phyloP scores from a whole-genome alignment of 2,888 invertebrate genomes.

The Parapristionchus giblindavisi region DNA sequence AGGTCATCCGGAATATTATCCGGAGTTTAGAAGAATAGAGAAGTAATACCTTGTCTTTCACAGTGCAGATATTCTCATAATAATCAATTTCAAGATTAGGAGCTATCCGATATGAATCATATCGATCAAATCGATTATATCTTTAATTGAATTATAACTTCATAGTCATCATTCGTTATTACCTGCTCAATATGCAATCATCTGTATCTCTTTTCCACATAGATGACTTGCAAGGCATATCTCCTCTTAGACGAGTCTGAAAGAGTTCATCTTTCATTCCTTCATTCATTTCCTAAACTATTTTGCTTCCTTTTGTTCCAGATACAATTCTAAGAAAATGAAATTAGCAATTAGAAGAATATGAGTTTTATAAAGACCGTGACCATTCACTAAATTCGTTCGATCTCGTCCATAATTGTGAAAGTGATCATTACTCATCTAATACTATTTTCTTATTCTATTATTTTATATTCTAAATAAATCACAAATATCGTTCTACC shows the following conservation, averaged over 20 bases:
- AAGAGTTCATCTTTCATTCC: neutral
- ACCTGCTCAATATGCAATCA: constrained; percentile 33
- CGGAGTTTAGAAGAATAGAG: too few relatives aligned
- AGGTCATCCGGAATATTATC: too few relatives aligned
- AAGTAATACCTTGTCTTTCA: constrained; percentile 29
- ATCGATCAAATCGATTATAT: constrained; percentile 33
- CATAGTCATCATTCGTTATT: neutral
- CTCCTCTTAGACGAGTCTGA: constrained; percentile 8
- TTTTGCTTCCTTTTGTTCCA: too few relatives aligned
- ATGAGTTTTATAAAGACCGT: too few relatives aligned
- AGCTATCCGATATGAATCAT: constrained; percentile 21
- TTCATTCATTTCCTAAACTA: neutral
- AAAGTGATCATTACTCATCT: too few relatives aligned
- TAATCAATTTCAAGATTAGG: constrained; percentile 40
- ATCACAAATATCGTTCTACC: too few relatives aligned
- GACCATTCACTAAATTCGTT: too few relatives aligned
- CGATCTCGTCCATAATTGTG: too few relatives aligned
- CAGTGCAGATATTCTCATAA: constrained; percentile 35
- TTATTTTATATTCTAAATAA: too few relatives aligned
- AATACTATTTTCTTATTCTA: too few relatives aligned
- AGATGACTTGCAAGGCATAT: constrained; percentile 21
- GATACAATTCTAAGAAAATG: too few relatives aligned
- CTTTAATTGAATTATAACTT: neutral
- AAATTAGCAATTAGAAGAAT: too few relatives aligned
- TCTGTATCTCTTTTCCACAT: constrained; percentile 38